Base-by-base conservation (phyloP, 2,113 vertebrate species). In the Plecotus auritus region DNA sequence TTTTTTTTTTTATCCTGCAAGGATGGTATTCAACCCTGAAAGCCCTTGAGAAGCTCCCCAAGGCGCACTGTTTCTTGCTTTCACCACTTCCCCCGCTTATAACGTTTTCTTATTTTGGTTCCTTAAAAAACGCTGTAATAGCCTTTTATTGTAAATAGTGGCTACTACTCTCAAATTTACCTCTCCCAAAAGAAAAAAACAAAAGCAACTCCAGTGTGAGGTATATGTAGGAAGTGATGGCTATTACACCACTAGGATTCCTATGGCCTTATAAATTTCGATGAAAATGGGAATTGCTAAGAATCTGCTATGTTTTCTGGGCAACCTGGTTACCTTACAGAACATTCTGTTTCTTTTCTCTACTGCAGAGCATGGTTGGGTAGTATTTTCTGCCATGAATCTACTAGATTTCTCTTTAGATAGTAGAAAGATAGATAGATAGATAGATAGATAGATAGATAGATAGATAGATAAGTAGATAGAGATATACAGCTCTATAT, bases 101-200 rank as follows among this genome's bases (percentile, higher is more conserved):
- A 78, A 93, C 74, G 32, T 95, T 96, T 96, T 94, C 89, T 95
- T 95, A 88, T 86, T 95, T 96, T 77, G 73, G 28, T 94, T 83
- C 88, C 87, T 96, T 95, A 83, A 91, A 96, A 96, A 96, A 85
- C 7, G 1, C 51, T 42, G 4, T 95, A 97, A 96, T 67, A 94
- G 35, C 26, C 47, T 92, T 85, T 96, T 87, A 96, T 80, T 91
- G 74, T 94, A 96, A 95, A 96, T 93, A 96, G 94, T 95, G 83
- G 86, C 83, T 93, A 35, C 95, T 91, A 83, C 66, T 37, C 90
- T 96, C 92, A 95, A 92, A 96, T 96, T 97, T 96, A 96, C 94
- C 90, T 97, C 90, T 97, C 96, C 92, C 95, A 14, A 95, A 97
- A 97, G 95, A 95, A 97, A 94, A 91, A 45, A 70, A 82, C 85